Evolutionary conservation across 1,140 invertebrate species (phyloP).

Genomic region (Helicorthomorpha holstii): DNA sequence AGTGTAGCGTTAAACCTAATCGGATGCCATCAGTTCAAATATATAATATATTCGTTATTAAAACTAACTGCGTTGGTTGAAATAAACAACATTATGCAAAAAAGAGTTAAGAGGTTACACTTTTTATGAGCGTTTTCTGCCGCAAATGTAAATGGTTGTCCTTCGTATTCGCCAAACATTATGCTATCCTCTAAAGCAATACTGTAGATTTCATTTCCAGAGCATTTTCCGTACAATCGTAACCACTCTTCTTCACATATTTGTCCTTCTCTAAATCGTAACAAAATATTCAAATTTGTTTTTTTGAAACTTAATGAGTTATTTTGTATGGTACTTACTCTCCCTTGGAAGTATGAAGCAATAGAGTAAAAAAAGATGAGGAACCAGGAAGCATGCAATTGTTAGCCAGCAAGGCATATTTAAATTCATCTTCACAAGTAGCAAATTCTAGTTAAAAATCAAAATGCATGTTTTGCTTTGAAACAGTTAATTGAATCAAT

Average conservation of each 20-base stretch:
- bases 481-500: background rate
- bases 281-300: conserved; percentile 1
- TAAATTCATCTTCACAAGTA: conserved; percentile 92
- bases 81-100: too few relatives aligned
- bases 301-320: background rate
- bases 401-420: conserved; percentile 89
- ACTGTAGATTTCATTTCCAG: conserved; percentile 98
- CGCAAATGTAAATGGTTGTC: conserved; percentile 96
- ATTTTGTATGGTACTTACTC: conserved; percentile 50
- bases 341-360: conserved; percentile 91
- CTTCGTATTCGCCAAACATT: conserved; percentile 96
- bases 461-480: background rate
- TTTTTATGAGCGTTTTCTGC: conserved; percentile 96
- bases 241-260: conserved; percentile 95
- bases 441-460: conserved; percentile 48
- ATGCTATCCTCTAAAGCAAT: conserved; percentile 83
- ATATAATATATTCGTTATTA: background rate
- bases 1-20: conserved; percentile 82
- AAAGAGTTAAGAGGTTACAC: conserved; percentile 36
- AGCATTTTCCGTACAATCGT: conserved; percentile 86
- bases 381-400: conserved; percentile 95
- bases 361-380: conserved; percentile 83
- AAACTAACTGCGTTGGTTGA: background rate
- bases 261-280: conserved; percentile 68
- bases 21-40: background rate